Base-by-base conservation (phyloP, 2,888 invertebrate genomes). In the Drosophila eohydei region DNA sequence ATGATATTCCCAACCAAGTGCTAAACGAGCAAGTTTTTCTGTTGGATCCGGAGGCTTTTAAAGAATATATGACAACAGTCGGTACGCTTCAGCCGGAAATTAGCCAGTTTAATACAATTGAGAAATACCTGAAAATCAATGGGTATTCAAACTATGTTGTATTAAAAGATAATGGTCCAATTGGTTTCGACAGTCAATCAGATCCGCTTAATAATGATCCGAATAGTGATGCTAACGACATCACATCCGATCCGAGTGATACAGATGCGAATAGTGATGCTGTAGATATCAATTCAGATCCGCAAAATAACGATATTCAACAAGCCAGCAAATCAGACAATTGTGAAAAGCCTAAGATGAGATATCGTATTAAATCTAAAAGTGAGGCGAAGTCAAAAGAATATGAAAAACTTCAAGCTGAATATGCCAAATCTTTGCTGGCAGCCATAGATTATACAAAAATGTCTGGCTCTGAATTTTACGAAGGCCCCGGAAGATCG, bases 111-210 rank as follows among this genome's bases (percentile, higher is more conserved):
- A 7, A 5, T 16, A 1, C 32, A 16, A 50, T 50, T 50, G 48
- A 32, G 32, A 32, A 50, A 50, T 50, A 50, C 11, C n/a, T 50
- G 6, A 11, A 50, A 50, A 50, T 50, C 3, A 50, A 50, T 16
- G 48, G 48, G 0, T 50, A 32, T 50, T 32, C 11, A 32, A 5
- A 16, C 5, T 32, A 1, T 16, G 16, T 32, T 32, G 3, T 11
- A 5, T 32, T 50, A 16, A 30, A 50, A 16, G 48, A 32, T 26
- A n/a, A n/a, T n/a, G 6, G 1, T 0, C 14, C 7, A 4, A 3
- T n/a, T 32, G 30, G 5, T 11, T 28, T 2, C 28, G n/a, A 30
- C n/a, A n/a, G n/a, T 4, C 28, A 28, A n/a, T 9, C 28, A 28
- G 4, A n/a, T n/a, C 4, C 14, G 5, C n/a, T 11, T 48, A 3